Conservation (phyloP, 1,140 invertebrate genomes). For the Hirudo medicinalis region DNA sequence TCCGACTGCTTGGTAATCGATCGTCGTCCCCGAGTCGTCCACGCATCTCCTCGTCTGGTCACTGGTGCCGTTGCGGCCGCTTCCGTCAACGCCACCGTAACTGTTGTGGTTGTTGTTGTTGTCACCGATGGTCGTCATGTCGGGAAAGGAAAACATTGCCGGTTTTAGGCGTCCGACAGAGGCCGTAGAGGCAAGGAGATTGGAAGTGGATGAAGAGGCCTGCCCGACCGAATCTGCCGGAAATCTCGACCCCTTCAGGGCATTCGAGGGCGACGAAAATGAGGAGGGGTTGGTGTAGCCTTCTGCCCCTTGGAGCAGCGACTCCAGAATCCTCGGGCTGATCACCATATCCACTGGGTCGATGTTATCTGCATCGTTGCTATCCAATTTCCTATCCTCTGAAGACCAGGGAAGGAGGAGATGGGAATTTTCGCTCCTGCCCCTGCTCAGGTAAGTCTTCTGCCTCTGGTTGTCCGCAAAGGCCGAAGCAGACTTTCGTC, state of each 20-base stretch:
- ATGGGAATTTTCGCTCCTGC: not conserved
- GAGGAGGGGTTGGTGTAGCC: conserved; percentile 12
- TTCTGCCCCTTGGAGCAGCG: conserved; percentile 22
- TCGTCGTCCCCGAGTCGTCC: not conserved
- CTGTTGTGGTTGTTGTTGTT: not conserved
- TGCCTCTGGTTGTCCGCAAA: not conserved
- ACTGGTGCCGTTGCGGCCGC: not conserved
- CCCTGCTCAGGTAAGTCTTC: not conserved
- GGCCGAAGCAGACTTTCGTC: not conserved
- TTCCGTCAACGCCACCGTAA: not conserved
- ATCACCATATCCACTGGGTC: conserved; percentile 20
- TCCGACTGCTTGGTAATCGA: not conserved
- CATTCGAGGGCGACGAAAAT: not conserved
- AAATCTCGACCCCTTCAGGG: not conserved
- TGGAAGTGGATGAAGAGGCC: not conserved
- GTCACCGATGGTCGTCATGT: not conserved
- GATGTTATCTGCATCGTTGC: conserved; percentile 2
- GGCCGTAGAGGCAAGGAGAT: not conserved
- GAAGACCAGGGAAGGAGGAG: not conserved
- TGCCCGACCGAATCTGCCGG: not conserved
- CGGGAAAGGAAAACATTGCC: conserved; percentile 3
- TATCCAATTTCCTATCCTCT: not conserved
- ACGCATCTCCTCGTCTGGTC: not conserved
- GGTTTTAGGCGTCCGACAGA: not conserved
- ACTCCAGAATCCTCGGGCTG: conserved; percentile 22